These are phyloP conservation scores for Chionomys nivalis DNA, from an alignment of 2,113 vertebrate genomes.

Conservation along the genomic window DNA sequence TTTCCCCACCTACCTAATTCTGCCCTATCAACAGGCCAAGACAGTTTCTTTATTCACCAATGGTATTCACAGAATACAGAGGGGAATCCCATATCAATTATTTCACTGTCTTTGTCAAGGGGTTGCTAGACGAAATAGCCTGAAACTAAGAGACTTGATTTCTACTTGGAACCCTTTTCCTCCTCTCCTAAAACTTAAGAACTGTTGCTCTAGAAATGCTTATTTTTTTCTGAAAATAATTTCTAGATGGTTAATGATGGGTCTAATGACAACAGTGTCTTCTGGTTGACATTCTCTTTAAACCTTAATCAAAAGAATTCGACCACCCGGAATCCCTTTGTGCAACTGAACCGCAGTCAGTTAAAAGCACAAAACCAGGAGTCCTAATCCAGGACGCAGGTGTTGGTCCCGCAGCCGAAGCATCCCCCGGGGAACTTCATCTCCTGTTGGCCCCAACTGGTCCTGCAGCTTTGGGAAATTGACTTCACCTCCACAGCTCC, in stretches of 20 bases:
- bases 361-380: not conserved
- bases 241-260: not conserved
- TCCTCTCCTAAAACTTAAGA: not conserved
- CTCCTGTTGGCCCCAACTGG: accelerated
- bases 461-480: accelerated
- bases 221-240: not conserved
- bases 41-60: too few species aligned
- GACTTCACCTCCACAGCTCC: not conserved
- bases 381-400: too few species aligned
- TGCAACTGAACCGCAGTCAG: accelerated
- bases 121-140: not conserved
- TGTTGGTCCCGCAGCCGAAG: not conserved
- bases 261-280: not conserved
- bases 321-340: not conserved
- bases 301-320: not conserved
- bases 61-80: too few species aligned
- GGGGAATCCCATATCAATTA: too few species aligned
- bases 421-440: not conserved
- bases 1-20: too few species aligned
- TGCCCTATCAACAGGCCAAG: too few species aligned
- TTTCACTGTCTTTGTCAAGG: too few species aligned
- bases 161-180: not conserved
- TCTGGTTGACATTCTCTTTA: not conserved
- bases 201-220: not conserved
- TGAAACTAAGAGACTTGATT: not conserved